Evolutionary conservation across 2,888 invertebrate genomes (phyloP), one percentile per base, ranked within the genome.

Genomic region (Trichogramma dendrolimi): DNA sequence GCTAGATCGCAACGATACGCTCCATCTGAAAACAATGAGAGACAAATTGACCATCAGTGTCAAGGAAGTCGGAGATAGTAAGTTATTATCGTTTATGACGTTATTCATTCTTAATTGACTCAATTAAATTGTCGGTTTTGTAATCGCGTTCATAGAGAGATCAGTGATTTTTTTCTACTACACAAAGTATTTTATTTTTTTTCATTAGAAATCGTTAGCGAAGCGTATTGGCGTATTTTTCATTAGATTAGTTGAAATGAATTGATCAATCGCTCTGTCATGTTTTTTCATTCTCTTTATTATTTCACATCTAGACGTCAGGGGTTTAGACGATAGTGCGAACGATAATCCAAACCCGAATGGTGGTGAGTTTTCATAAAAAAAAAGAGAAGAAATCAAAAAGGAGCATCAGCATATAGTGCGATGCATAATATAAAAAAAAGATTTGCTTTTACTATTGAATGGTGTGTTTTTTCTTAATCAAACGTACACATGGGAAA

Each of bases 61-160:
- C 68, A 88, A 87, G 76, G 91, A 92, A 80, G 83, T 85, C 69
- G 86, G 87, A 75, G 89, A 89, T 80, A 89, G 88, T 89, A 80
- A 85, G 86, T 85, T 73, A n/a, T 43, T 27, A 42, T 27, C 27
- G 3, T 2, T 27, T 27, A 27, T 27, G 27, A 27, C 27, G 27
- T 27, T 27, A 27, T 27, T 27, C 27, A 27, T 27, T 27, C 27
- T 27, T 27, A 27, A 27, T 27, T 27, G 27, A 27, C 27, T 27
- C 27, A 27, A 27, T 27, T 27, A 27, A 27, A 27, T 27, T 27
- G 27, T 27, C 27, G 27, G 27, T 27, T 27, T 27, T 27, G 27
- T 27, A 27, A 27, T 27, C 27, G 27, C 27, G 27, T 27, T 27
- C 27, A 27, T 27, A 27, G 27, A 27, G 27, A 27, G 27, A 27